Conservation (phyloP, 2,888 invertebrate genomes). For the Byasa hedistus region DNA sequence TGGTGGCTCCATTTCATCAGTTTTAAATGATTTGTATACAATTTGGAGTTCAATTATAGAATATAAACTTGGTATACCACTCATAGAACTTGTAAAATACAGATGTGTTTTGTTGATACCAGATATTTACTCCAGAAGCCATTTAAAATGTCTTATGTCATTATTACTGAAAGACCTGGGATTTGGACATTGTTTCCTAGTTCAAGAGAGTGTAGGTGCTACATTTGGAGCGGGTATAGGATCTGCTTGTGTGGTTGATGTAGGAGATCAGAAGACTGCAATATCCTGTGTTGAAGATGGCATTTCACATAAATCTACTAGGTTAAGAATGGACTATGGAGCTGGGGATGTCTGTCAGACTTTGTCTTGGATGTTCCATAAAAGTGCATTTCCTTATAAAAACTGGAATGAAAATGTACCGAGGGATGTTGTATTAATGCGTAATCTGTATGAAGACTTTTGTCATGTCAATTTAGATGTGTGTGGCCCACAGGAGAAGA, state of each 20-base stretch:
- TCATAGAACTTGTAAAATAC: conserved; percentile 86
- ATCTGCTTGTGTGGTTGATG: conserved; percentile 95
- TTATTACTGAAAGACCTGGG: conserved; percentile 89
- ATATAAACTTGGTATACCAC: conserved; percentile 86
- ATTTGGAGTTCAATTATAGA: conserved; percentile 93
- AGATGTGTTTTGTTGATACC: conserved; percentile 93
- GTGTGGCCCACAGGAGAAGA: conserved; percentile 92
- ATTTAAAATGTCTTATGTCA: conserved; percentile 91
- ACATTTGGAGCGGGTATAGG: conserved; percentile 77
- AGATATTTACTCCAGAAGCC: conserved; percentile 92
- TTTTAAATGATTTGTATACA: conserved; percentile 90
- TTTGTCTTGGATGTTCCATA: conserved; percentile 92
- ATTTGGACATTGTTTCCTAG: conserved; percentile 90
- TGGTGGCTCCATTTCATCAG: conserved; percentile 91
- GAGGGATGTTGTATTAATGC: conserved; percentile 88
- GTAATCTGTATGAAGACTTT: conserved; percentile 92
- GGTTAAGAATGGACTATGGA: conserved; percentile 92
- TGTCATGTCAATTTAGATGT: conserved; percentile 95
- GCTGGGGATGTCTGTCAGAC: conserved; percentile 95
- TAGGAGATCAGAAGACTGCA: conserved; percentile 97
- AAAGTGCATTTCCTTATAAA: conserved; percentile 94
- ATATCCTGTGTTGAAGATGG: conserved; percentile 98
- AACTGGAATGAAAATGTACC: conserved; percentile 86
- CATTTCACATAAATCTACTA: conserved; percentile 92
- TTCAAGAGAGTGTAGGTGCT: conserved; percentile 84